Evolutionary conservation across 2,797 vertebrate genomes (phyloP), one percentile per base, ranked within the genome.

Genomic region (Lates japonicus): DNA sequence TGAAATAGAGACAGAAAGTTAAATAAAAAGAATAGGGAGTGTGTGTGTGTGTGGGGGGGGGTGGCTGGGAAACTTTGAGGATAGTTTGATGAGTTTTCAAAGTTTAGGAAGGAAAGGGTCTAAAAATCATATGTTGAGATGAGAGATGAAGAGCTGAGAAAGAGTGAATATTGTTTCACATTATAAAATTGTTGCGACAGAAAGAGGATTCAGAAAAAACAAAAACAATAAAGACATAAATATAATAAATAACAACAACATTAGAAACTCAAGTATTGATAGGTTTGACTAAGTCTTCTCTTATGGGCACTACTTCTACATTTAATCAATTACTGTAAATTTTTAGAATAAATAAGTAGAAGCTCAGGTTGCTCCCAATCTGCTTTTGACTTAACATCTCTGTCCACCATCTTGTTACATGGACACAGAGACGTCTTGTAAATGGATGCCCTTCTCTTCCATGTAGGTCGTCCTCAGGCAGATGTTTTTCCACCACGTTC

Each of bases 401-500:
- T n/a, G n/a, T n/a, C n/a, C n/a, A n/a, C n/a, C 19, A 35, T 12
- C 41, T 35, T 65, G 37, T 33, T 60, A n/a, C 68, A 48, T 67
- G 2, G 1, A 61, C 14, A 8, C 9, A 13, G 9, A 12, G 9
- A 16, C 39, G 31, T 3, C 16, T n/a, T 31, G 7, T 16, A 29
- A 33, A 29, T 57, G 54, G 13, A 33, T n/a, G n/a, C 16, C 4
- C 8, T 64, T 51, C 57, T 74, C n/a, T n/a, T n/a, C n/a, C n/a
- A n/a, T n/a, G n/a, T n/a, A n/a, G n/a, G n/a, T n/a, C n/a, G n/a
- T 55, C 57, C 55, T 52, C 65, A 57, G 69, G 71, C 90, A 92
- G 89, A 93, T 87, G 82, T 94, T 92, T 76, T 61, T n/a, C n/a
- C n/a, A n/a, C n/a, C n/a, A n/a, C n/a, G 80, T 94, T 95, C 94